These are phyloP conservation scores for Polia nebulosa DNA, from an alignment of 2,888 invertebrate genomes.

Conservation along the genomic window DNA sequence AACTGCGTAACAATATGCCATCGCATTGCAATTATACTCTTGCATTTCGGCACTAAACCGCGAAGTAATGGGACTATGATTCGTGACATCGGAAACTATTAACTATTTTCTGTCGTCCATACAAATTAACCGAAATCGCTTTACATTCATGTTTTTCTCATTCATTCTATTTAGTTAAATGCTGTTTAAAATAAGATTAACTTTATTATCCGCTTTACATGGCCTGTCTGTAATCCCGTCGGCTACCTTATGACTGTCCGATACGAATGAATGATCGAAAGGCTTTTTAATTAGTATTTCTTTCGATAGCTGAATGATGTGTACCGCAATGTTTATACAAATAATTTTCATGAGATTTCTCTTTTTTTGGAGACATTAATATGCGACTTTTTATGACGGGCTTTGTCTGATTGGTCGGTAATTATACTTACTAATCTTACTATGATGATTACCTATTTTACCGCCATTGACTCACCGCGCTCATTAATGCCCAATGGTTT, in stretches of 20 bases:
- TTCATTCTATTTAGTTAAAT: background rate
- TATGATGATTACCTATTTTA: too few species aligned
- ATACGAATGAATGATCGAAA: background rate
- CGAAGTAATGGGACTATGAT: background rate
- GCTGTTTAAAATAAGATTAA: conserved; percentile 3
- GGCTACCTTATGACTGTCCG: background rate
- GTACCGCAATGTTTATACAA: background rate
- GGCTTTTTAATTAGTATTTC: background rate
- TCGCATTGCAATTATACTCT: conserved; percentile 3
- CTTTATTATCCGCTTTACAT: background rate
- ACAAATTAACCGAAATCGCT: background rate
- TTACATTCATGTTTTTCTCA: background rate
- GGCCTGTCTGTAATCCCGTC: background rate
- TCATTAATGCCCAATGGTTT: too few species aligned
- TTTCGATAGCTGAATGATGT: background rate
- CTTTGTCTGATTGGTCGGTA: background rate
- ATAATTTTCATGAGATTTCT: background rate
- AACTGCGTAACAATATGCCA: background rate
- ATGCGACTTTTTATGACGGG: background rate
- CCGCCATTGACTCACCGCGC: too few species aligned
- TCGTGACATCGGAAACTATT: background rate
- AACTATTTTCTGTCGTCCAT: background rate
- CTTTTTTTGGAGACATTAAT: background rate
- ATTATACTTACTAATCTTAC: background rate
- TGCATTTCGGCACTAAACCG: background rate